phyloP scores from a whole-genome alignment of 1,140 invertebrate species.

The Bombus sylvicola region DNA sequence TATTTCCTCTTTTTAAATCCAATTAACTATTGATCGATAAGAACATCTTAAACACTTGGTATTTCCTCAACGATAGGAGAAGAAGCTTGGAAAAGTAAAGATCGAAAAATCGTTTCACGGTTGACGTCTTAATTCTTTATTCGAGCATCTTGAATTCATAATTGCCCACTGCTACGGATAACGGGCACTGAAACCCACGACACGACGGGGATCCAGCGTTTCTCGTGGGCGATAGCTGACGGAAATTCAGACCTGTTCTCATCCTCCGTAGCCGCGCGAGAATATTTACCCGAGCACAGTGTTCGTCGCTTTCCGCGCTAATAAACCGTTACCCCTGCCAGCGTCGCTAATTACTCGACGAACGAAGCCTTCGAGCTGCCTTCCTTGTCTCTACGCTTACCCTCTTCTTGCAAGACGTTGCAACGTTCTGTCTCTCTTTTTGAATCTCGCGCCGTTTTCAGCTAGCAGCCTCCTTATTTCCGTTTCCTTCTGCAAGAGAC shows the following conservation, averaged over 20 bases:
- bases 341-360: conserved; percentile 72
- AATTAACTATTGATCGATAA: conserved; percentile 11
- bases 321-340: conserved; percentile 71
- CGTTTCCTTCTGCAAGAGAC: not conserved
- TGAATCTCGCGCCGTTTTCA: conserved; percentile 46
- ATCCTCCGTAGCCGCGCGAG: conserved; percentile 45
- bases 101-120: too few relatives aligned
- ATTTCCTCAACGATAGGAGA: too few relatives aligned
- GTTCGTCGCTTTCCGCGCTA: conserved; percentile 71
- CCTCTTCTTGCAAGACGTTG: not conserved
- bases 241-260: conserved; percentile 58
- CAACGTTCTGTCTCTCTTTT: conserved; percentile 16
- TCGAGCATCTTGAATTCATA: not conserved
- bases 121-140: not conserved
- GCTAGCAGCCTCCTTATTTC: conserved; percentile 15
- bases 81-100: not conserved
- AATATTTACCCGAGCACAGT: conserved; percentile 71
- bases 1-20: not conserved
- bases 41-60: not conserved
- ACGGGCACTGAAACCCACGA: conserved; percentile 16
- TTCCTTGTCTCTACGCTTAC: not conserved
- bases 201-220: conserved; percentile 46
- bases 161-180: conserved; percentile 28
- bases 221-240: conserved; percentile 58
- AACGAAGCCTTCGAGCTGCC: conserved; percentile 48